Conservation (phyloP, 2,797 vertebrate genomes). For the Perodicticus potto region DNA sequence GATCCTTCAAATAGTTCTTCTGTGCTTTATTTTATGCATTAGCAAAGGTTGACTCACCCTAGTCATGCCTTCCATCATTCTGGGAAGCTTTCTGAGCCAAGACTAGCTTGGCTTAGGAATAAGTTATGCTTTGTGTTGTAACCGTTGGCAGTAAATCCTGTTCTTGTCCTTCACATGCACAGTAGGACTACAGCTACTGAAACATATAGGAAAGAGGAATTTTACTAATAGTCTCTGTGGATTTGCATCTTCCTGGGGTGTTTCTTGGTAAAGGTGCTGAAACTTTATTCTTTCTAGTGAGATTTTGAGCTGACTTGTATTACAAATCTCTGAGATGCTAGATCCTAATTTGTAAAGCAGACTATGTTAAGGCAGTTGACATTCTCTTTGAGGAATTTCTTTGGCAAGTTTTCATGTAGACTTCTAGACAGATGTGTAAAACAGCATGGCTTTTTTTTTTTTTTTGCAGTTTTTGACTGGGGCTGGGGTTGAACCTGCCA, state of each 20-base stretch:
- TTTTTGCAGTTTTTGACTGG: no score
- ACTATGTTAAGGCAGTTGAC: conserved; percentile 82
- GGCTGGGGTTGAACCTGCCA: no score
- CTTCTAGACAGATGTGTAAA: conserved; percentile 73
- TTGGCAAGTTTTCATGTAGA: conserved; percentile 74
- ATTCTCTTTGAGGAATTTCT: conserved; percentile 84
- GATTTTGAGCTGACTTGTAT: conserved; percentile 67
- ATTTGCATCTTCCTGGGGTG: conserved; percentile 62
- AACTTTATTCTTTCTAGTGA: conserved; percentile 61
- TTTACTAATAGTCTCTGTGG: neutral
- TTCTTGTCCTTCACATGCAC: conserved; percentile 48
- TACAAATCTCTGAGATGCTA: conserved; percentile 69
- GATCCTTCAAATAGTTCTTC: conserved; percentile 74
- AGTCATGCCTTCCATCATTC: conserved; percentile 81
- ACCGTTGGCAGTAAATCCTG: conserved; percentile 66
- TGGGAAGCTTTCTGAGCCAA: conserved; percentile 79
- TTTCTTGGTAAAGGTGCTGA: conserved; percentile 62
- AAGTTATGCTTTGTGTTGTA: conserved; percentile 78
- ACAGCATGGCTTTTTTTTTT: neutral
- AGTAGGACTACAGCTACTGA: conserved; percentile 72
- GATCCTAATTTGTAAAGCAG: conserved; percentile 83
- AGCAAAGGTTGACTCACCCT: conserved; percentile 79
- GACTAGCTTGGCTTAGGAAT: conserved; percentile 73
- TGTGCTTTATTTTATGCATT: conserved; percentile 81
- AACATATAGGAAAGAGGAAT: conserved; percentile 20